Base-by-base conservation (phyloP, 2,797 vertebrate species). In the Thaleichthys pacificus region DNA sequence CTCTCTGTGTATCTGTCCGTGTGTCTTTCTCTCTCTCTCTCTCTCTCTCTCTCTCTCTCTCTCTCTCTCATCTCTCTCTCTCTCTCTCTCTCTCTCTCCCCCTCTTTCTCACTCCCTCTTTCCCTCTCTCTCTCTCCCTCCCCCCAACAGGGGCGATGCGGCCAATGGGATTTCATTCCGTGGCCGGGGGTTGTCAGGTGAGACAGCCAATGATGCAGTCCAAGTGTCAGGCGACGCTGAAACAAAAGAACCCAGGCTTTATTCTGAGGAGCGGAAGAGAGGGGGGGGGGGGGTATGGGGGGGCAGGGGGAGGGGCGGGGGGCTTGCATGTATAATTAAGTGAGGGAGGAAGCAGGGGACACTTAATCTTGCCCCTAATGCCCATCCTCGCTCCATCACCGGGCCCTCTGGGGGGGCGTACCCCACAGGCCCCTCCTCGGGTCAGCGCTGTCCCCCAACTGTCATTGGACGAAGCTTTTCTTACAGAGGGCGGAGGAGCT, bases 191-290 rank as follows among this genome's bases (percentile, higher is more conserved):
- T 95, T 98, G 95, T 97, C 96, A 97, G 93, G 92, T 94, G 93
- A 95, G 95, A 95, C 95, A 95, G 93, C 93, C 96, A 96, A 95
- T 96, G 95, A 95, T n/a, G 95, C 95, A 96, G 95, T 95, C 94
- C 94, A 94, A 95, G 93, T 88, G 93, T 88, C 89, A 90, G 88
- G 86, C 92, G 93, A 93, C 87, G 92, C 93, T 93, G 93, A 96
- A 93, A 93, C 90, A 95, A 95, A 95, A 93, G 72, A 89, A 81
- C 86, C 85, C 86, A 80, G 82, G 83, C 84, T 88, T 77, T 87
- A 88, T 87, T 85, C 80, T 22, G 65, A 66, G 65, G 83, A 89
- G 89, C 86, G 88, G 88, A 91, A 86, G 85, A 89, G 88, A 85
- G 93, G 92, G 11, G 93, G 92, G 11, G 89, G 93, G 92, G 92